Conservation (phyloP, 1,140 invertebrate species). For the Drosophila setifemur region DNA sequence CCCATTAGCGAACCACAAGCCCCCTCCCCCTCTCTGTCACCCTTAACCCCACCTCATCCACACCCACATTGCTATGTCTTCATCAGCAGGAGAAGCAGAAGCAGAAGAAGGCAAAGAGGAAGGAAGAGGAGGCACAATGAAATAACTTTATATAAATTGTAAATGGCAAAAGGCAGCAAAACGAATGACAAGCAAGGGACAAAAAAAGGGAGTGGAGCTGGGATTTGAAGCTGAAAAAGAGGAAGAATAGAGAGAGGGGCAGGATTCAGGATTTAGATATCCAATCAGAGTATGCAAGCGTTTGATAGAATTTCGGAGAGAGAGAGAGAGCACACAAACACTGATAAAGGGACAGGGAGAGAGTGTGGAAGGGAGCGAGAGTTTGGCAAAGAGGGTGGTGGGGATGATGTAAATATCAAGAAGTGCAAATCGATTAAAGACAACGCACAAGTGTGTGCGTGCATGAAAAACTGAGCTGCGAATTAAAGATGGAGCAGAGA, state of each 20-base stretch:
- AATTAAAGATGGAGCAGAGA: conserved; percentile 44
- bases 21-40: background rate
- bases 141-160: conserved; percentile 77
- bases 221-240: conserved; percentile 26
- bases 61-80: conserved; percentile 33
- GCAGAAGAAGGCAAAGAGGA: background rate
- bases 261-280: conserved; percentile 78
- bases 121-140: conserved; percentile 49
- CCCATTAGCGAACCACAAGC: conserved; percentile 60
- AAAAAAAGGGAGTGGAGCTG: conserved; percentile 65
- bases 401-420: conserved; percentile 71
- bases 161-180: conserved; percentile 56
- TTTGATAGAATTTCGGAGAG: conserved; percentile 58
- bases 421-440: conserved; percentile 80
- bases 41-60: background rate
- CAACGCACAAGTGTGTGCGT: conserved; percentile 55
- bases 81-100: conserved; percentile 23
- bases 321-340: conserved; percentile 12
- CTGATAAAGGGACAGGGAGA: background rate
- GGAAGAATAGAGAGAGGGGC: conserved; percentile 8
- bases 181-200: conserved; percentile 34
- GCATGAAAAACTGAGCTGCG: conserved; percentile 46
- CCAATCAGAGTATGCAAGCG: conserved; percentile 72
- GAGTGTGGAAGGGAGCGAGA: conserved; percentile 7
- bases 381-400: background rate